Conservation (phyloP, 2,797 vertebrate species). For the Babyrousa celebensis region DNA sequence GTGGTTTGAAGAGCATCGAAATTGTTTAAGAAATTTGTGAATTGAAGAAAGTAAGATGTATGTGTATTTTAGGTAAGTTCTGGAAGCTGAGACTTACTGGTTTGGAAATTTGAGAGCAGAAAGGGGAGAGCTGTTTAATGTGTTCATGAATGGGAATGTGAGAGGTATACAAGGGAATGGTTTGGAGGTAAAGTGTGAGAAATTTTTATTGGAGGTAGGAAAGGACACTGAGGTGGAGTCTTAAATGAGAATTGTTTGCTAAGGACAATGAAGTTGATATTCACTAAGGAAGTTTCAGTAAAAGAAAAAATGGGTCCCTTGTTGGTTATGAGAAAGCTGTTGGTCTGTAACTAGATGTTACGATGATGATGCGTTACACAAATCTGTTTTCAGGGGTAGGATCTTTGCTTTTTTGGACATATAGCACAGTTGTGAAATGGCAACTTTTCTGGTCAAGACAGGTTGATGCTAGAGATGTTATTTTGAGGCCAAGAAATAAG, state of each 20-base stretch:
- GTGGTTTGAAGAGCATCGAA: slow-evolving; percentile 71
- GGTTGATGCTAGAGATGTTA: slow-evolving; percentile 64
- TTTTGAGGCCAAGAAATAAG: slow-evolving; percentile 69
- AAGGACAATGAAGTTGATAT: slow-evolving; percentile 74
- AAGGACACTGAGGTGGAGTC: slow-evolving; percentile 70
- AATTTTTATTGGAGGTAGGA: slow-evolving; percentile 76
- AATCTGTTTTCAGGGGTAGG: slow-evolving; percentile 64
- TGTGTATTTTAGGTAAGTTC: slow-evolving; percentile 81
- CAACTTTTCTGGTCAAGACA: slow-evolving; percentile 75
- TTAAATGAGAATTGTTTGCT: slow-evolving; percentile 73
- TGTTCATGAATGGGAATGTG: slow-evolving; percentile 63
- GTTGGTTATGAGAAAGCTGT: slow-evolving; percentile 72
- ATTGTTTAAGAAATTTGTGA: slow-evolving; percentile 77
- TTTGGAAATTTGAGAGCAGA: slow-evolving; percentile 79
- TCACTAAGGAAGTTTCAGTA: slow-evolving; percentile 70
- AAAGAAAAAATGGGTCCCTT: slow-evolving; percentile 65
- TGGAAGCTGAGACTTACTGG: slow-evolving; percentile 69
- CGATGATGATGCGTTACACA: slow-evolving; percentile 61
- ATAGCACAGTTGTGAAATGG: slow-evolving; percentile 75
- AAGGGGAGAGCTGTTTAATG: slow-evolving; percentile 67
- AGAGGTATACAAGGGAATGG: slow-evolving; percentile 53
- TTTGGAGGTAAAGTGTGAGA: slow-evolving; percentile 63
- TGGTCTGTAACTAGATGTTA: slow-evolving; percentile 59
- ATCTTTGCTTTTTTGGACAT: slow-evolving; percentile 79
- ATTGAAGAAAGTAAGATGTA: slow-evolving; percentile 83